A percentile compares a stretch with the other conserved stretches of the same genome.
These are phyloP conservation scores for Corapipo altera DNA, from an alignment of 2,113 vertebrate genomes.

Conservation along the genomic window DNA sequence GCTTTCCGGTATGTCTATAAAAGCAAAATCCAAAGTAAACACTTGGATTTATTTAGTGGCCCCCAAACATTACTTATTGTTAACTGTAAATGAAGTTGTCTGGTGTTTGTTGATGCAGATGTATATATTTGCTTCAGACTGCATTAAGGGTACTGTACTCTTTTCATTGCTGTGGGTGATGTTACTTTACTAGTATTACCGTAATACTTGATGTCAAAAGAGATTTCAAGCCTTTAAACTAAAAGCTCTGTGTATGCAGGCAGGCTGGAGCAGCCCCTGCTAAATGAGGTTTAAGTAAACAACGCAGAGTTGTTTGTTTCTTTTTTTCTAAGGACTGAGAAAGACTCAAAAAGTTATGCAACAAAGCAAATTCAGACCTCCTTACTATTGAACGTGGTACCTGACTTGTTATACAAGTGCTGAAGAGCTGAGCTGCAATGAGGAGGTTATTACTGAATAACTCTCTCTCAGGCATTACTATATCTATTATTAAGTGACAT, in stretches of 20 bases:
- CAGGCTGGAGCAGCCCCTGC: background rate
- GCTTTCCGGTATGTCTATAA: constrained; percentile 80
- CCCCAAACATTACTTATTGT: background rate
- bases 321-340: background rate
- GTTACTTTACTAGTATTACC: background rate
- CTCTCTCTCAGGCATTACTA: background rate
- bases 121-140: background rate
- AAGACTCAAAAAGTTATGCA: background rate
- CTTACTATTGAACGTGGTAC: background rate
- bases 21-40: background rate
- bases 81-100: background rate
- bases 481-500: accelerated
- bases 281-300: background rate
- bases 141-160: no score
- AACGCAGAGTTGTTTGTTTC: background rate
- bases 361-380: background rate
- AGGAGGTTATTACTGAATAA: background rate
- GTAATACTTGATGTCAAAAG: background rate
- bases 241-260: background rate
- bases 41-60: background rate
- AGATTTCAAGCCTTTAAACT: background rate
- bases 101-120: background rate
- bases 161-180: background rate
- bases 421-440: background rate
- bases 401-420: background rate